Evolutionary conservation across 2,113 vertebrate genomes (phyloP), one percentile per base, ranked within the genome.

Genomic region (Mus pahari): DNA sequence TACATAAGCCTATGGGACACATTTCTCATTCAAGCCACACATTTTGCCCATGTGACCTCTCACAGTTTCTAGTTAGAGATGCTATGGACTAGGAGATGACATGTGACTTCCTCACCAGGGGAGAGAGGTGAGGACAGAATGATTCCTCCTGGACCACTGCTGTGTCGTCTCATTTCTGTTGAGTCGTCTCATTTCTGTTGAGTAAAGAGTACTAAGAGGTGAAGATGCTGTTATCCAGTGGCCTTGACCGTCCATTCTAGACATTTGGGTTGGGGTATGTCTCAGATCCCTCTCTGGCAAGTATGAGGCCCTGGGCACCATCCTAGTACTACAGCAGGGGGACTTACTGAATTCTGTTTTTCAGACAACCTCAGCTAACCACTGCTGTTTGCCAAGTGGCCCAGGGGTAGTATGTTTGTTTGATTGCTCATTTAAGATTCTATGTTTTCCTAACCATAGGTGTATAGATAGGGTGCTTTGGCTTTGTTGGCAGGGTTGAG

Each of bases 11-110:
- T 16, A 9, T n/a, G 31, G 62, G 84, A 33, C 1, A 22, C 33
- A 22, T 13, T 86, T 45, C 31, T 50, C 39, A 36, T 70, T n/a
- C 9, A 1, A 22, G 50, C 64, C 45, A 87, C 45, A 48, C 33
- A 14, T 70, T 48, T 48, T 22, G 82, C 0, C 0, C 42, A 12
- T 12, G 33, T 5, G 28, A 16, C n/a, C 24, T 1, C 45, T 20
- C 45, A 1, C 9, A 53, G 33, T 31, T 62, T 74, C 48, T 66
- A 1, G n/a, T 89, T 45, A n/a, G 33, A 45, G 22, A 20, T 12
- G 60, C 24, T 50, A 22, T 10, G 45, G 12, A 16, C 24, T 7
- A 0, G 3, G 16, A 19, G 0, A 17, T 31, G 45, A 14, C 17
- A 0, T 36, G 48, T 39, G n/a, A 28, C 6, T 4, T 77, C 64